These are phyloP conservation scores for Sapajus apella DNA, from an alignment of 2,113 vertebrate genomes.

Conservation along the genomic window DNA sequence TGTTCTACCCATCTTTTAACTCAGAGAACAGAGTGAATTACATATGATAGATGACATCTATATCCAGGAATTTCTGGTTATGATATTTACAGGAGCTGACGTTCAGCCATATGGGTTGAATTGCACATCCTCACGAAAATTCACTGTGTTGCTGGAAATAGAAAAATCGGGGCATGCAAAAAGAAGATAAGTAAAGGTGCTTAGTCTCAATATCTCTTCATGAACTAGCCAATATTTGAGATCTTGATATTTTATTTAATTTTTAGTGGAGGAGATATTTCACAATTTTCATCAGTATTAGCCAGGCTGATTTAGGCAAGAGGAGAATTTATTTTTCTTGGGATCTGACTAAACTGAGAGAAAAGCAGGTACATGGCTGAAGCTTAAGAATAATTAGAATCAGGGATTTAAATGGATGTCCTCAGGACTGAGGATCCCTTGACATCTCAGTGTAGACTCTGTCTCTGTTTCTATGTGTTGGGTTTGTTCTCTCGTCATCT, in stretches of 20 bases:
- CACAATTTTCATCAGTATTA: neutral
- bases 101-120: slow-evolving; percentile 53
- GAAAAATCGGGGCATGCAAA: slow-evolving; percentile 37
- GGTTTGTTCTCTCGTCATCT: neutral
- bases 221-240: neutral
- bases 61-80: slow-evolving; percentile 58
- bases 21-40: slow-evolving; percentile 47
- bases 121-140: slow-evolving; percentile 48
- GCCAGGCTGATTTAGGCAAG: neutral
- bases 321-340: slow-evolving; percentile 15
- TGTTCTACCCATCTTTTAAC: slow-evolving; percentile 10
- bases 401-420: neutral
- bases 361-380: neutral
- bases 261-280: neutral
- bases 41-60: neutral
- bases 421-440: neutral
- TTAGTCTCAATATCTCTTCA: neutral
- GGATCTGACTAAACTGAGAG: neutral
- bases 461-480: neutral
- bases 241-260: neutral
- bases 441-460: neutral
- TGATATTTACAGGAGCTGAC: slow-evolving; percentile 34
- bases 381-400: neutral
- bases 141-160: slow-evolving; percentile 21
- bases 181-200: neutral